Conservation (phyloP, 2,113 vertebrate species). For the Phocoena sinus region DNA sequence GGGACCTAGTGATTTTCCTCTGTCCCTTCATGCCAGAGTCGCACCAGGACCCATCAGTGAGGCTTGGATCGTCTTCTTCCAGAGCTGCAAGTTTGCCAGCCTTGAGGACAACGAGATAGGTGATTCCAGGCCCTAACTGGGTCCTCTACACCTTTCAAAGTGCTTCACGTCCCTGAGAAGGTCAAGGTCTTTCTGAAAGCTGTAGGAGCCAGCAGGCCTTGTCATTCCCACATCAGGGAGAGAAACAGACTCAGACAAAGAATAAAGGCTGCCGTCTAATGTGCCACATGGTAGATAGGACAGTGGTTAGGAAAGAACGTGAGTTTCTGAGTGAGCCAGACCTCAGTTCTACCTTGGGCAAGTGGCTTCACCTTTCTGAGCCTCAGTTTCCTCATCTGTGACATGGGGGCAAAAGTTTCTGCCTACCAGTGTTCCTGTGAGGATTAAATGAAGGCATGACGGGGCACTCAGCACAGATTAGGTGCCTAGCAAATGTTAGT, state of each 20-base stretch:
- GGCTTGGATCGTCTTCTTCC: neutral
- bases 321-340: neutral
- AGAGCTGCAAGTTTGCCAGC: neutral
- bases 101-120: neutral
- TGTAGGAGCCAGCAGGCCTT: neutral
- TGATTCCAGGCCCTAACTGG: neutral
- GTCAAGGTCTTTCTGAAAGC: neutral
- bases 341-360: neutral
- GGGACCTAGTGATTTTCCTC: slow-evolving; percentile 54
- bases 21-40: neutral
- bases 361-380: neutral
- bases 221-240: neutral
- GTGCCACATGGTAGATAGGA: neutral
- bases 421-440: neutral
- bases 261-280: neutral
- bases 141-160: neutral
- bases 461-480: accelerated
- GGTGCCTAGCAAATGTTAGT: neutral
- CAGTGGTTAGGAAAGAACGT: neutral
- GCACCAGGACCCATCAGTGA: accelerated
- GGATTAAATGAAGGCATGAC: too few relatives aligned
- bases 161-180: neutral
- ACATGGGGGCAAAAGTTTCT: neutral
- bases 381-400: neutral
- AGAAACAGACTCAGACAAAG: neutral